Evolutionary conservation across 2,888 invertebrate species (phyloP).

Genomic region (Epirrhoe tristata): DNA sequence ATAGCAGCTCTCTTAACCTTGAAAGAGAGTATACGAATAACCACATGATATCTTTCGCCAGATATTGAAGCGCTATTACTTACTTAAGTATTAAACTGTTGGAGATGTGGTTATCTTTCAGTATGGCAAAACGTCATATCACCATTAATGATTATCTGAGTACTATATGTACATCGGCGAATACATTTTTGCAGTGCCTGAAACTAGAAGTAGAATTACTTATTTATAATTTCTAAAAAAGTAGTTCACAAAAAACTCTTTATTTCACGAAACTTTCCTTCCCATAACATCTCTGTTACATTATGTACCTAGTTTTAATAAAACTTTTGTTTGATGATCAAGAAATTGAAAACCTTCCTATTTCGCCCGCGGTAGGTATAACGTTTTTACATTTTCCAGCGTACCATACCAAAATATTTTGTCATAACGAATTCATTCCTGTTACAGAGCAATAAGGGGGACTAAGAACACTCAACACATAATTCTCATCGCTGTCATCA

Average conservation of each 20-base stretch:
- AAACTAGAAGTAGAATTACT: no score
- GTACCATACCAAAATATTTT: background rate
- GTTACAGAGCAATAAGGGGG: slow-evolving; percentile 90
- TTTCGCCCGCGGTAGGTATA: background rate
- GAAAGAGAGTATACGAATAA: slow-evolving; percentile 10
- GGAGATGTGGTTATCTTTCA: no score
- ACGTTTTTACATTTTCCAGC: background rate
- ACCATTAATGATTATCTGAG: no score
- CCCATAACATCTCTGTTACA: slow-evolving; percentile 23
- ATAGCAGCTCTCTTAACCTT: slow-evolving; percentile 27
- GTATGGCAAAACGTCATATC: no score
- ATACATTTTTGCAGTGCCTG: no score
- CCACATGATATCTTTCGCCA: background rate
- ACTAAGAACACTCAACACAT: slow-evolving; percentile 91
- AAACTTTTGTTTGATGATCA: slow-evolving; percentile 45
- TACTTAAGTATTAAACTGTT: no score
- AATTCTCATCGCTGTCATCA: slow-evolving; percentile 93
- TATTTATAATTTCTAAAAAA: no score
- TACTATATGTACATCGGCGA: no score
- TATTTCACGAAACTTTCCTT: slow-evolving; percentile 11
- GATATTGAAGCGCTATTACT: background rate
- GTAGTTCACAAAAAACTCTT: slow-evolving; percentile 11
- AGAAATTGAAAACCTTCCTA: slow-evolving; percentile 10
- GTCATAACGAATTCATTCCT: slow-evolving; percentile 45
- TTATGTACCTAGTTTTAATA: slow-evolving; percentile 32